phyloP scores from a whole-genome alignment of 64 coral and sea anemone species.

The Porites lutea region DNA sequence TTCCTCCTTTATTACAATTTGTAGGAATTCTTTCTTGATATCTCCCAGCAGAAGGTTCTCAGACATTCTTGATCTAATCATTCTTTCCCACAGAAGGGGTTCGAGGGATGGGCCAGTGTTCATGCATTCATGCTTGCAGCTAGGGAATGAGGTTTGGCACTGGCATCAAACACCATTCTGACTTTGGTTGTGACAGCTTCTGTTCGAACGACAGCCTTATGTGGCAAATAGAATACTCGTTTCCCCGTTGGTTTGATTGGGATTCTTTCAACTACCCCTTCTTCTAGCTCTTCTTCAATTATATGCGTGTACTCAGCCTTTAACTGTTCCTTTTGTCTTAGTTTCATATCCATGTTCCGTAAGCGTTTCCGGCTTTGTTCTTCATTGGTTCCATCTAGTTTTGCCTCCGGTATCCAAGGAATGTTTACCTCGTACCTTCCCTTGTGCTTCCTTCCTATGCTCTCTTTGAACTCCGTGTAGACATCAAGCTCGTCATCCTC shows the following conservation, averaged over 20 bases:
- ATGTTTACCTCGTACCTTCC: slow-evolving; percentile 66
- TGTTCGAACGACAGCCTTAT: slow-evolving; percentile 42
- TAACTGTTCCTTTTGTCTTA: not conserved
- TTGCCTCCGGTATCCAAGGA: slow-evolving; percentile 64
- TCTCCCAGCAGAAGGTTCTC: slow-evolving; percentile 19
- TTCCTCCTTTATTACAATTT: slow-evolving; percentile 22
- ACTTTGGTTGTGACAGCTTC: slow-evolving; percentile 56
- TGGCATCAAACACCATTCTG: slow-evolving; percentile 42
- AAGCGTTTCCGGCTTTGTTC: slow-evolving; percentile 49
- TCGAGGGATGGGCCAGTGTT: slow-evolving; percentile 52
- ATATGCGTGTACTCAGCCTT: too few relatives aligned
- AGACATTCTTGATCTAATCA: slow-evolving; percentile 9
- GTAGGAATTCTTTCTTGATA: slow-evolving; percentile 28
- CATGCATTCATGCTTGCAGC: slow-evolving; percentile 69
- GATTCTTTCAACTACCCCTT: not conserved
- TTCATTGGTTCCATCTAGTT: slow-evolving; percentile 40
- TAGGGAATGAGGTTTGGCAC: not conserved
- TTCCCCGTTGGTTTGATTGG: slow-evolving; percentile 20
- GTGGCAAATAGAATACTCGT: not conserved
- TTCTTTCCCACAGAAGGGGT: slow-evolving; percentile 28
- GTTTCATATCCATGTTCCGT: slow-evolving; percentile 34
- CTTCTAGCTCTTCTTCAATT: too few relatives aligned
- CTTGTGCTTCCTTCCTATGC: slow-evolving; percentile 11
- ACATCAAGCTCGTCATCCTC: slow-evolving; percentile 58
- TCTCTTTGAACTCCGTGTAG: slow-evolving; percentile 53